Base-by-base conservation (phyloP, 2,113 vertebrate genomes). In the Myotis yumanensis region DNA sequence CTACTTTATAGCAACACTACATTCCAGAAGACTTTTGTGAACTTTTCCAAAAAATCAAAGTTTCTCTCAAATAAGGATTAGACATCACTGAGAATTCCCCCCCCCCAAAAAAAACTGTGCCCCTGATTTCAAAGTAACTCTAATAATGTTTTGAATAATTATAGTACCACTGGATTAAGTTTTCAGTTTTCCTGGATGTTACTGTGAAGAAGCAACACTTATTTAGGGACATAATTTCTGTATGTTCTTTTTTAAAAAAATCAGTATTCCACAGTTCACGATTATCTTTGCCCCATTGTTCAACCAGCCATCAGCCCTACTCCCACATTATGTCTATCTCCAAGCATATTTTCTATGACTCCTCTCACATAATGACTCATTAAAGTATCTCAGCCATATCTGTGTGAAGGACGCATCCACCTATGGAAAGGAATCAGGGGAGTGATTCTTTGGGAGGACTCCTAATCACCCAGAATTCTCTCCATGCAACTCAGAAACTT, bases 31-130 rank as follows among this genome's bases (percentile, higher is more conserved):
- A 81, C 52, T 92, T 94, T n/a, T 43, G 32, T 43, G 32, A 10
- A 59, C 20, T 86, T 72, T 87, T 82, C 28, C 11, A 76, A 77
- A 77, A 97, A 90, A 37, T 76, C 69, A 64, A 79, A 79, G 62
- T 84, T 91, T 66, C 32, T 86, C 30, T 89, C 25, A 89, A 89
- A 76, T 62, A 93, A 87, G 71, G 7, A 80, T 76, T 94, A 80
- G 9, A 64, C 6, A 80, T 80, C 52, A 76, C 22, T 77, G 43
- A 77, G 23, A 76, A 93, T 87, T 86, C 83, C 5, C 35, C 59
- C 16, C 72, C 16, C 37, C 2, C 43, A 5, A 43, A 1, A 12
- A 83, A 62, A 30, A 71, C 72, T 76, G 6, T 75, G 17, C 20
- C 23, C 15, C 8, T 84, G 15, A 94, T 11, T 93, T 91, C 59